Evolutionary conservation across 1,140 invertebrate genomes (phyloP).

Genomic region (Pseudomyrmex sp.): DNA sequence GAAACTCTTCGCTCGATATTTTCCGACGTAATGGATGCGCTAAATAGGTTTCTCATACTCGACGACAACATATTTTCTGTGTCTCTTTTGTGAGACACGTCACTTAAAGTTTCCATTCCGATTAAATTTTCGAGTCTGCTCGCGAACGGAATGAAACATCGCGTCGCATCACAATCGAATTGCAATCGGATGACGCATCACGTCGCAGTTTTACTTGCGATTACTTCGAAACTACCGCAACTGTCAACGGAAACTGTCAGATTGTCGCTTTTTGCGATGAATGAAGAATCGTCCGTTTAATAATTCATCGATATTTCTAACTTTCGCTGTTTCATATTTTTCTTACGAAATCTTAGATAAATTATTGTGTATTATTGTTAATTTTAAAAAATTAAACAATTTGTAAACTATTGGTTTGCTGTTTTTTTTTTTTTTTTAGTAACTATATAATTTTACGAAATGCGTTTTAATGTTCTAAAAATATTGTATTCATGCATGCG

Average conservation of each 20-base stretch:
- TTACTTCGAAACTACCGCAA: constrained; percentile 41
- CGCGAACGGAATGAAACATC: constrained; percentile 10
- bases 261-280: constrained; percentile 2
- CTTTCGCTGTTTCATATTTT: not conserved
- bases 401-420: no score
- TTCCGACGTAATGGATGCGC: constrained; percentile 58
- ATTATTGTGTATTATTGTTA: no score
- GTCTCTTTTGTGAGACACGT: not conserved
- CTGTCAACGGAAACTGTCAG: constrained; percentile 71
- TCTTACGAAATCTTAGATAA: not conserved
- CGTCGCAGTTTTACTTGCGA: constrained; percentile 3
- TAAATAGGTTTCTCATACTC: not conserved
- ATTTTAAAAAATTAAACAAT: no score
- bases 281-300: constrained; percentile 4
- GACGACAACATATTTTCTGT: constrained; percentile 63
- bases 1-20: not conserved
- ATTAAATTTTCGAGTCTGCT: constrained; percentile 31
- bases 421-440: not conserved
- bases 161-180: not conserved
- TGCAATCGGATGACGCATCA: not conserved
- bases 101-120: not conserved
- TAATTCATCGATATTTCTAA: not conserved
- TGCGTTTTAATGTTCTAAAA: not conserved
- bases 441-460: not conserved
- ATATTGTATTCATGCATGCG: not conserved